Percentiles rank a stretch among this genome's conserved stretches.
These are phyloP conservation scores for Volucella inflata DNA, from an alignment of 2,888 invertebrate species.

Conservation along the genomic window DNA sequence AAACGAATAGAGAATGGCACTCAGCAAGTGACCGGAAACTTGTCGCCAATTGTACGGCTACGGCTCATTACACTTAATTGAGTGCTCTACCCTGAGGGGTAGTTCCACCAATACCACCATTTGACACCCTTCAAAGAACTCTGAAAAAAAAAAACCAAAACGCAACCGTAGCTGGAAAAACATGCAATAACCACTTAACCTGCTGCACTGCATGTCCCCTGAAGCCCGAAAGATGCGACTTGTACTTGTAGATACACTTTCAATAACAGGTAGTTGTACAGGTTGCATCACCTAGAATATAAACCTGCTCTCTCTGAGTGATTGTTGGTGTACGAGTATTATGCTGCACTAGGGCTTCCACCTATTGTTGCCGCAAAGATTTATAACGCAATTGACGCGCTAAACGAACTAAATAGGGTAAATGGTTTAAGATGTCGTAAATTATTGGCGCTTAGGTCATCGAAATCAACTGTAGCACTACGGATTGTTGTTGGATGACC, in stretches of 20 bases:
- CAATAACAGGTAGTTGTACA: conserved; percentile 50
- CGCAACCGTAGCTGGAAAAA: conserved; percentile 22
- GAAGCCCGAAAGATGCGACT: conserved; percentile 26
- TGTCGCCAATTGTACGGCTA: conserved; percentile 78
- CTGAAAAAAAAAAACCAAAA: conserved; percentile 7
- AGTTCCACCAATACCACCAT: conserved; percentile 42
- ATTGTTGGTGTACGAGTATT: conserved; percentile 8
- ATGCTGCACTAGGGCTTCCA: conserved; percentile 4
- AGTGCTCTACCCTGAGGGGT: conserved; percentile 65
- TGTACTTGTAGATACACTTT: conserved; percentile 46
- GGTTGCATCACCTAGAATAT: conserved; percentile 36
- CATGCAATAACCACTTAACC: conserved; percentile 75
- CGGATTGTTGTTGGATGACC: conserved; percentile 17
- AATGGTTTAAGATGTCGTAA: conserved; percentile 80
- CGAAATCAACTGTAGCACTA: conserved; percentile 21
- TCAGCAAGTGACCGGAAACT: conserved; percentile 79
- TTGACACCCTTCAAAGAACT: conserved; percentile 50
- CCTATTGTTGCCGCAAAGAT: conserved; percentile 76
- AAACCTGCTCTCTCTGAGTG: conserved; percentile 11
- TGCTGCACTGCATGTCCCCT: conserved; percentile 78
- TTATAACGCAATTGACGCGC: conserved; percentile 80
- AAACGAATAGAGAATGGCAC: conserved; percentile 43
- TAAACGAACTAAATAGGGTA: not conserved
- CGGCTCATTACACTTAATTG: conserved; percentile 65
- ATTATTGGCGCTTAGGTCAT: conserved; percentile 80